phyloP scores from a whole-genome alignment of 2,888 invertebrate genomes.

The Volucella inanis region DNA sequence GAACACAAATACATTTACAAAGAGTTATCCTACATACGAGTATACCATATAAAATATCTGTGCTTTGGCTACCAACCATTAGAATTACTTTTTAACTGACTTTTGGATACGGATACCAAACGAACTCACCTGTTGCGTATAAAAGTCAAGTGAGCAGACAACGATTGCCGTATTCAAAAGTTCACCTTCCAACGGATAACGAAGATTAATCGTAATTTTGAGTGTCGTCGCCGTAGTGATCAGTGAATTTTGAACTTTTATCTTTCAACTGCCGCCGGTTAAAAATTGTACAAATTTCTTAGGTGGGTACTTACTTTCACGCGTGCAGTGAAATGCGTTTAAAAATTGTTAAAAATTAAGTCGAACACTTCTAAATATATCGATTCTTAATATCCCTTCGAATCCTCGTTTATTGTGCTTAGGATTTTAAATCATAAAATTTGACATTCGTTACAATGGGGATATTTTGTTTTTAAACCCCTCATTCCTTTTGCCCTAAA shows the following conservation, averaged over 20 bases:
- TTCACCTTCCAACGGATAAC: slow-evolving; percentile 49
- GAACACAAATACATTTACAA: not conserved
- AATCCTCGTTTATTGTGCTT: slow-evolving; percentile 5
- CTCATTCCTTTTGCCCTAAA: not conserved
- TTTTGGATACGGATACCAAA: slow-evolving; percentile 12
- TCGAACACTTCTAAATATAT: too few relatives aligned
- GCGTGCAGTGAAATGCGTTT: not conserved
- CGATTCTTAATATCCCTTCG: not conserved
- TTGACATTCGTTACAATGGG: too few relatives aligned
- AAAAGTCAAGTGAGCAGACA: slow-evolving; percentile 42
- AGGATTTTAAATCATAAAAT: not conserved
- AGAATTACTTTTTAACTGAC: not conserved
- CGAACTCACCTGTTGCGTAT: slow-evolving; percentile 61
- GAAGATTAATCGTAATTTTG: slow-evolving; percentile 11
- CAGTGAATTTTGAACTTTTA: slow-evolving; percentile 21
- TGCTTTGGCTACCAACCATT: not conserved
- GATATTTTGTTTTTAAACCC: not conserved
- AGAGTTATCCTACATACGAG: slow-evolving; percentile 45
- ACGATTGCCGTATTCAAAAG: slow-evolving; percentile 51
- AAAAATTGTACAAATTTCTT: slow-evolving; percentile 19
- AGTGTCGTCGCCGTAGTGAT: slow-evolving; percentile 34
- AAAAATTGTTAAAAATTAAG: too few relatives aligned
- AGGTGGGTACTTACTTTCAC: slow-evolving; percentile 38
- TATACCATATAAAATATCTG: slow-evolving; percentile 5
- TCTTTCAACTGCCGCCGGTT: slow-evolving; percentile 41